phyloP scores from a whole-genome alignment of 2,797 vertebrate species.

The Pampus argenteus region DNA sequence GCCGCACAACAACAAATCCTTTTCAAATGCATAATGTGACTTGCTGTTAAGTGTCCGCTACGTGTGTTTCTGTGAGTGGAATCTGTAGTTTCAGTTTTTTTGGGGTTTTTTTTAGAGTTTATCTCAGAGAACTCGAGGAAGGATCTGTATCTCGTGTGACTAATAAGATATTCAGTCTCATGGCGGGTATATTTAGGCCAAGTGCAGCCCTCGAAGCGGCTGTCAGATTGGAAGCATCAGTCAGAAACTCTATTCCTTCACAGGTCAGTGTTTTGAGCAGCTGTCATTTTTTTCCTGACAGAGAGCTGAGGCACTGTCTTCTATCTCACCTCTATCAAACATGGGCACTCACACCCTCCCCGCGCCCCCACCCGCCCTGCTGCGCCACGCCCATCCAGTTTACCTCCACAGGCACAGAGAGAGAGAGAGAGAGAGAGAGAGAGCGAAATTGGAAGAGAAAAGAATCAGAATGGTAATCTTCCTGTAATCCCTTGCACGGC shows the following conservation, averaged over 20 bases:
- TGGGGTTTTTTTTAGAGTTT: slow-evolving; percentile 2
- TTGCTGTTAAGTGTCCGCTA: background rate
- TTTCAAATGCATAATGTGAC: slow-evolving; percentile 25
- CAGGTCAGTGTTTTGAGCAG: slow-evolving; percentile 62
- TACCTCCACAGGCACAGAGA: slow-evolving; percentile 13
- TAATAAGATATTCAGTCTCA: slow-evolving; percentile 53
- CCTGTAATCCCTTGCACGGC: slow-evolving; percentile 72
- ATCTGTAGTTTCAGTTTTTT: slow-evolving; percentile 20
- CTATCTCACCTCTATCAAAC: slow-evolving; percentile 62
- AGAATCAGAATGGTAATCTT: slow-evolving; percentile 73
- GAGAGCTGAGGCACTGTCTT: slow-evolving; percentile 33
- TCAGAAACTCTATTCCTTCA: slow-evolving; percentile 46
- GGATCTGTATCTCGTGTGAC: slow-evolving; percentile 21
- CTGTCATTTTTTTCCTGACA: slow-evolving; percentile 55
- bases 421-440: slow-evolving; percentile 15
- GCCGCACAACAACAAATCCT: slow-evolving; percentile 17
- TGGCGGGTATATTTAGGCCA: slow-evolving; percentile 52
- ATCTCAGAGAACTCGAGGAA: slow-evolving; percentile 22
- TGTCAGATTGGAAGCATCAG: slow-evolving; percentile 58
- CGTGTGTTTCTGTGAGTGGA: background rate
- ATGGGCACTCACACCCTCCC: background rate
- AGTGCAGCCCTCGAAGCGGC: slow-evolving; percentile 42
- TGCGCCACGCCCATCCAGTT: slow-evolving; percentile 17
- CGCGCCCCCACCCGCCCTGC: background rate
- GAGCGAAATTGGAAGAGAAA: slow-evolving; percentile 42